Conservation (phyloP, 2,888 invertebrate genomes). For the Papilio protenor region DNA sequence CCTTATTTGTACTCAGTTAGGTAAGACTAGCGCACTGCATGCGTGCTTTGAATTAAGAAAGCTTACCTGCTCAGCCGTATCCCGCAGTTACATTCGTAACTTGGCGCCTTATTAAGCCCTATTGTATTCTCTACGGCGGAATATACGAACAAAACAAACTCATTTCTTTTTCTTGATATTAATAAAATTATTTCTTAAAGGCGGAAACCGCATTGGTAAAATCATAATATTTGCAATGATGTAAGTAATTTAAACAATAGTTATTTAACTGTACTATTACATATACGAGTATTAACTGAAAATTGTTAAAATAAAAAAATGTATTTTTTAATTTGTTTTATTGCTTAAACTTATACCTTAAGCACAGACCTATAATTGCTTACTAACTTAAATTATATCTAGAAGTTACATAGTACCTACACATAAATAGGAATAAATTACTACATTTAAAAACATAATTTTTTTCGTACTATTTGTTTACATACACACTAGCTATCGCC, state of each 20-base stretch:
- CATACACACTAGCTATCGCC: background rate
- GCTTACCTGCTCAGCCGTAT: constrained; percentile 65
- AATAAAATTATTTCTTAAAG: background rate
- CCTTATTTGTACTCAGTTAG: constrained; percentile 60
- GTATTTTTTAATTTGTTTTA: background rate
- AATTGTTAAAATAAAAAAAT: no score
- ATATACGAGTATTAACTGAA: no score
- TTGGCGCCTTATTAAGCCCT: constrained; percentile 47
- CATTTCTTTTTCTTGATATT: background rate
- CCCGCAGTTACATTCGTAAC: constrained; percentile 69
- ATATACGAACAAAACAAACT: constrained; percentile 16
- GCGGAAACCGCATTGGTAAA: background rate
- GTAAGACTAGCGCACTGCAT: constrained; percentile 70
- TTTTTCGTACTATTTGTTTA: background rate
- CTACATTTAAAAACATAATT: background rate
- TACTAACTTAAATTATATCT: background rate
- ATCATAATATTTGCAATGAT: no score
- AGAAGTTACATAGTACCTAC: background rate
- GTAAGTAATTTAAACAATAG: no score
- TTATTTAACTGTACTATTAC: no score
- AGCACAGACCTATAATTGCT: background rate
- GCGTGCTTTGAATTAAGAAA: constrained; percentile 76
- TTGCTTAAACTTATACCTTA: background rate
- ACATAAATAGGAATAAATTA: background rate
- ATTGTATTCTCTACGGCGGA: constrained; percentile 28